Evolutionary conservation across 1,140 invertebrate genomes (phyloP).

Genomic region (Heliconius eleuchia): DNA sequence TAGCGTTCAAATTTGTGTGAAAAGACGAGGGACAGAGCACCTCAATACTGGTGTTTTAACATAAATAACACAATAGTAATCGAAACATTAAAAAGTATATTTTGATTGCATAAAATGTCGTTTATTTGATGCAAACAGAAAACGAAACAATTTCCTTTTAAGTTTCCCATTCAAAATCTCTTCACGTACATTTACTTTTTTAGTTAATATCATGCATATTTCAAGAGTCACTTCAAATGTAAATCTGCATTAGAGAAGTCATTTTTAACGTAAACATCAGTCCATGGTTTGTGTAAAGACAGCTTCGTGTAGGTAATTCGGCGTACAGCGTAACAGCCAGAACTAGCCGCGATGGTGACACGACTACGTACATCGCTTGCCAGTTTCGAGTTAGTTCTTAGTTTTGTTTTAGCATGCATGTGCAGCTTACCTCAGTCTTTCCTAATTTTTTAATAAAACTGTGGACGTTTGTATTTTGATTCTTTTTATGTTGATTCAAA

Average conservation of each 20-base stretch:
- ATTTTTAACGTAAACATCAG: constrained; percentile 16
- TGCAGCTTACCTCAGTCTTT: background rate
- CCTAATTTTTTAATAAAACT: background rate
- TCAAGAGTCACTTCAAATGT: background rate
- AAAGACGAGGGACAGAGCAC: too few species aligned
- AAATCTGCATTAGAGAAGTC: background rate
- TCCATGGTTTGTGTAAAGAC: constrained; percentile 24
- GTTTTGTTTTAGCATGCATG: background rate
- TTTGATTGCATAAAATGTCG: background rate
- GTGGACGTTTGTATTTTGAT: background rate
- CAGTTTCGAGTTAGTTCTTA: background rate
- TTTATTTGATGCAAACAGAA: background rate
- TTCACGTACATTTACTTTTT: background rate
- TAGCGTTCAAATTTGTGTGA: too few species aligned
- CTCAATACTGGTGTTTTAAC: too few species aligned
- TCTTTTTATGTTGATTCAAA: too few species aligned
- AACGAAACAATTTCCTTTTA: background rate
- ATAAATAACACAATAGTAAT: too few species aligned
- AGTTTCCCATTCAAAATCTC: background rate
- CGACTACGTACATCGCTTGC: background rate
- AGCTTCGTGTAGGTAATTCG: constrained; percentile 30
- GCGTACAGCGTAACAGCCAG: constrained; percentile 25
- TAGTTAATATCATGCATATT: background rate
- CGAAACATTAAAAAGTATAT: background rate
- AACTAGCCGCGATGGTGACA: constrained; percentile 1